Percentiles rank a stretch among this genome's conserved stretches.
These are phyloP conservation scores for Pseudochirops cupreus DNA, from an alignment of 2,797 vertebrate genomes.

Conservation along the genomic window DNA sequence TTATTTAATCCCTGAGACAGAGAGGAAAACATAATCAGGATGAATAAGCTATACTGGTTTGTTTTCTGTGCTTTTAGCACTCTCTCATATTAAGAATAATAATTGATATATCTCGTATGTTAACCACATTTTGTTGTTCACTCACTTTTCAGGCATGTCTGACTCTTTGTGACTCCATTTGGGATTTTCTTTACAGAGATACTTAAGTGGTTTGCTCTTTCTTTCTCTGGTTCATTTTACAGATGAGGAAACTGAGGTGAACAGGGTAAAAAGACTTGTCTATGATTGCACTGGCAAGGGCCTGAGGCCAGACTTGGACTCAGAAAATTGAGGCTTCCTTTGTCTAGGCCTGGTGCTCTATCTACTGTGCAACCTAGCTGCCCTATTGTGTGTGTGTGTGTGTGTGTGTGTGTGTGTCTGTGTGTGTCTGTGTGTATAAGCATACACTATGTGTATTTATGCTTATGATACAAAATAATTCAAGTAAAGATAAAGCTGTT, in stretches of 20 bases:
- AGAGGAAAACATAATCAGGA: neutral
- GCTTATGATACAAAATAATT: neutral
- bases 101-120: neutral
- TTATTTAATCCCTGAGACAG: conserved; percentile 2
- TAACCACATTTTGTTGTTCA: neutral
- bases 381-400: neutral
- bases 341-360: neutral
- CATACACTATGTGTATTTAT: neutral
- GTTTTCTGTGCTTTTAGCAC: conserved; percentile 34
- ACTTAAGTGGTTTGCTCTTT: neutral
- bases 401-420: too few relatives aligned
- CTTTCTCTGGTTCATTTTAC: neutral
- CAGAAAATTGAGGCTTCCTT: neutral
- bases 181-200: neutral
- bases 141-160: neutral
- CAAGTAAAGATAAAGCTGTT: neutral
- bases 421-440: neutral
- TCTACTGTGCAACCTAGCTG: neutral
- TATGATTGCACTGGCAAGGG: neutral
- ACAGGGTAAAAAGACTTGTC: neutral
- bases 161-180: neutral
- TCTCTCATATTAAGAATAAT: conserved; percentile 21
- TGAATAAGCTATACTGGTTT: neutral
- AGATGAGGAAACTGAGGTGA: neutral
- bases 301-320: neutral